These are phyloP conservation scores for Pseudomugil gertrudae DNA, from an alignment of 2,797 vertebrate genomes.

Conservation along the genomic window DNA sequence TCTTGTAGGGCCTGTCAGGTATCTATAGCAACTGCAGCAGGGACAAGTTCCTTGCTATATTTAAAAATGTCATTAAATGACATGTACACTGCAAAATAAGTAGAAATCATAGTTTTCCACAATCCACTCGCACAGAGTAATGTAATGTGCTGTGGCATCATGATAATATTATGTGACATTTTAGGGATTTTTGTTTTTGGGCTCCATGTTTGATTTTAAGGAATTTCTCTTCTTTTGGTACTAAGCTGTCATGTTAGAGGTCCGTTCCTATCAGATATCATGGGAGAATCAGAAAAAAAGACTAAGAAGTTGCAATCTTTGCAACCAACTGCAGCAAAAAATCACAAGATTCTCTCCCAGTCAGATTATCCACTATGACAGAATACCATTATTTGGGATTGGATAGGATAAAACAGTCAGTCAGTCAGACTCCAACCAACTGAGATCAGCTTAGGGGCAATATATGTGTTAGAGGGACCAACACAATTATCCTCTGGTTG, in stretches of 20 bases:
- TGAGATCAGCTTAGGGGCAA: too few species aligned
- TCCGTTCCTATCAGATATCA: conserved; percentile 60
- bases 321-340: too few species aligned
- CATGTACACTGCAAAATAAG: conserved; percentile 21
- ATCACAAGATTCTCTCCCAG: too few species aligned
- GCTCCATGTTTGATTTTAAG: conserved; percentile 23
- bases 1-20: conserved; percentile 55
- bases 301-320: conserved; percentile 41
- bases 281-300: conserved; percentile 67
- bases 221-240: conserved; percentile 67
- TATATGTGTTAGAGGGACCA: too few species aligned
- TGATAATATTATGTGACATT: conserved; percentile 18
- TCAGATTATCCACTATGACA: too few species aligned
- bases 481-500: too few species aligned
- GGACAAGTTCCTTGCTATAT: conserved; percentile 39
- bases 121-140: conserved; percentile 1
- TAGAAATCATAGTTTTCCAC: conserved; percentile 8
- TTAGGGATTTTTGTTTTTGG: conserved; percentile 4
- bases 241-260: conserved; percentile 67
- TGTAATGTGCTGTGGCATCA: conserved; percentile 6
- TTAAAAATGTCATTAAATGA: conserved; percentile 33
- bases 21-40: conserved; percentile 69
- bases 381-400: too few species aligned
- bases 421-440: too few species aligned
- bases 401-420: too few species aligned